Percentiles rank a stretch among this genome's conserved stretches.
phyloP scores from a whole-genome alignment of 1,140 invertebrate genomes.

The Drosophila kikkawai region DNA sequence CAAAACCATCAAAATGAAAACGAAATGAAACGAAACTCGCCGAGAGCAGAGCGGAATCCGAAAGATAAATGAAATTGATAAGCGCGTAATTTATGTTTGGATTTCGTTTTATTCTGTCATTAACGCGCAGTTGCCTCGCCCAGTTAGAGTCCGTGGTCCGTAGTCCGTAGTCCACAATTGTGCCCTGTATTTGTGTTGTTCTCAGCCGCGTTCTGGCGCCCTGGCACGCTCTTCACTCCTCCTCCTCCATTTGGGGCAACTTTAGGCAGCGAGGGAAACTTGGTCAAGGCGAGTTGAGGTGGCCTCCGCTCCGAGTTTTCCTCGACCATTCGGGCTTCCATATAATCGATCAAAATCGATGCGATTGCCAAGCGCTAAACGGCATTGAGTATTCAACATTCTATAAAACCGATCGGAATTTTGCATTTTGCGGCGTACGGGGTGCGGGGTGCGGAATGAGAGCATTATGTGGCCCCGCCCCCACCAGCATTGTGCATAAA shows the following conservation, averaged over 20 bases:
- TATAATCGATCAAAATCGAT: slow-evolving; percentile 66
- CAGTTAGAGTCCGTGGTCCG: slow-evolving; percentile 8
- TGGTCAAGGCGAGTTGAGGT: slow-evolving; percentile 47
- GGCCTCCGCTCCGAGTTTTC: neutral
- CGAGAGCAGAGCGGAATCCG: slow-evolving; percentile 63
- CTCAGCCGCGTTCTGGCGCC: slow-evolving; percentile 13
- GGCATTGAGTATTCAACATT: slow-evolving; percentile 39
- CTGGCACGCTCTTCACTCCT: slow-evolving; percentile 14
- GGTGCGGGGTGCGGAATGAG: slow-evolving; percentile 5
- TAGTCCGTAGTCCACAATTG: slow-evolving; percentile 5
- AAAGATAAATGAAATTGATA: slow-evolving; percentile 85
- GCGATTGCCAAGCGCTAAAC: slow-evolving; percentile 43
- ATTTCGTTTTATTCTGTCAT: slow-evolving; percentile 84
- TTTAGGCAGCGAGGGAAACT: slow-evolving; percentile 16
- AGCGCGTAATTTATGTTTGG: slow-evolving; percentile 84
- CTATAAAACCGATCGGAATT: slow-evolving; percentile 46
- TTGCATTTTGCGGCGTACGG: slow-evolving; percentile 31
- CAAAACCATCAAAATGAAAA: slow-evolving; percentile 82
- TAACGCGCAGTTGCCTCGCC: slow-evolving; percentile 73
- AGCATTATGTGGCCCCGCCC: slow-evolving; percentile 8
- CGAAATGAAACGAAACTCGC: slow-evolving; percentile 60
- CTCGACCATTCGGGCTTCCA: neutral
- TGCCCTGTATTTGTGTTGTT: slow-evolving; percentile 36
- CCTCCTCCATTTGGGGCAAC: slow-evolving; percentile 30
- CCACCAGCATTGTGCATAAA: slow-evolving; percentile 75